Evolutionary conservation across 35 echinoderm and acorn worm genomes (phyloP), one percentile per base, ranked within the genome.

Genomic region (Hemicentrotus pulcherrimus): DNA sequence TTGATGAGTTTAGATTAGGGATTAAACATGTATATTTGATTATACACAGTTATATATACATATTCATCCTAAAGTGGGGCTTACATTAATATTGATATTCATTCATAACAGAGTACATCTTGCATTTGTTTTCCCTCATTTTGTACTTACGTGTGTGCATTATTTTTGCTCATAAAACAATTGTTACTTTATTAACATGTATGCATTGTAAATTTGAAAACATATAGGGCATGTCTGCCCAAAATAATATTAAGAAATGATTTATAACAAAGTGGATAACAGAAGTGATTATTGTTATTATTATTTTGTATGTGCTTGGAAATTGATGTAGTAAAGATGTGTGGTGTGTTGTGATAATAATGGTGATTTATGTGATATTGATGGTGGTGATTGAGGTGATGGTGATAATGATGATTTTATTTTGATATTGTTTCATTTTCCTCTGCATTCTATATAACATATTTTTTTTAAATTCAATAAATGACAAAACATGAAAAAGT

Each of bases 91-190:
- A 46, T 90, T 33, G 9, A 90, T 90, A 47, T 90, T 90, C 46
- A 1, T 18, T 90, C 5, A 47, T 41, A 47, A 10, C 32, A 18
- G 3, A 0, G 46, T 4, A 16, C 88, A 78, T 78, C 22, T 78
- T 24, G 65, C 65, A 28, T 78, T n/a, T 78, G 65, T 78, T 22
- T 78, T 78, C 19, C n/a, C 65, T 90, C 32, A 90, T 90, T 45
- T 90, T 90, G 88, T 90, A 90, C 88, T 90, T 90, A 33, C 31
- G 88, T 90, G 88, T 90, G 88, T 90, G 88, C 88, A 90, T 90
- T 45, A 45, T 47, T 90, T 90, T 90, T 90, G 32, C 46, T 90
- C 14, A 15, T 32, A 32, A 90, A 90, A 22, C 28, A 90, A 31
- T n/a, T 90, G 88, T 32, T 90, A 33, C n/a, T 47, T 90, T 13